A percentile compares a stretch with the other conserved stretches of the same genome.
phyloP scores from a whole-genome alignment of 2,888 invertebrate genomes.

The Nematopogon swammerdamellus region DNA sequence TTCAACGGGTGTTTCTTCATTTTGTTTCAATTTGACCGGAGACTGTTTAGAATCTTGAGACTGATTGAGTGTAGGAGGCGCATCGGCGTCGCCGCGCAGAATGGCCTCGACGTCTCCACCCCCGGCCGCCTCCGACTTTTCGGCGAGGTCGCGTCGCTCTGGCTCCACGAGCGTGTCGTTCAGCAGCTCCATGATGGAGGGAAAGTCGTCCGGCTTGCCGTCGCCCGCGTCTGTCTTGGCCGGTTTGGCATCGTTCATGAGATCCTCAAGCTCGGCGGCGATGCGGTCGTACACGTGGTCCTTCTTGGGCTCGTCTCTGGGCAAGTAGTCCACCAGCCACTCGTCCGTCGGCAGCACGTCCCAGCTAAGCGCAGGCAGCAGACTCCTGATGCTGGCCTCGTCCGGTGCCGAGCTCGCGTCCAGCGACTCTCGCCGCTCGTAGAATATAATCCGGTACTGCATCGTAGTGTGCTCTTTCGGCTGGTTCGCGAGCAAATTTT shows the following conservation, averaged over 20 bases:
- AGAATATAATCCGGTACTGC: not conserved
- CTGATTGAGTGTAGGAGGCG: too few species aligned
- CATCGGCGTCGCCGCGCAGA: slow-evolving; percentile 40
- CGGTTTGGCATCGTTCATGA: slow-evolving; percentile 41
- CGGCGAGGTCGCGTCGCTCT: not conserved
- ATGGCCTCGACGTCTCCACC: slow-evolving; percentile 49
- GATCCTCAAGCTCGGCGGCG: slow-evolving; percentile 47
- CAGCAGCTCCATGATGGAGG: slow-evolving; percentile 50
- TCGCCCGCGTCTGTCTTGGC: slow-evolving; percentile 16
- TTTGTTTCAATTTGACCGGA: too few species aligned
- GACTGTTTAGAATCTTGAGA: too few species aligned
- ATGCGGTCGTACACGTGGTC: slow-evolving; percentile 51
- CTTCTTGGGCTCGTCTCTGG: slow-evolving; percentile 39
- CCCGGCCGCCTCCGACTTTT: slow-evolving; percentile 13
- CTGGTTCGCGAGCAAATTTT: not conserved
- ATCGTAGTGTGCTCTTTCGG: not conserved
- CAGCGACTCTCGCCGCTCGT: not conserved
- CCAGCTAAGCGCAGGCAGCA: slow-evolving; percentile 4
- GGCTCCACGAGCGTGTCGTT: slow-evolving; percentile 19
- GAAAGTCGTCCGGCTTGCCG: slow-evolving; percentile 34
- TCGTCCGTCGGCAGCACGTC: slow-evolving; percentile 35
- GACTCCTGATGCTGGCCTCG: not conserved
- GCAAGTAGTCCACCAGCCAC: slow-evolving; percentile 46
- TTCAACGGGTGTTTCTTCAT: too few species aligned
- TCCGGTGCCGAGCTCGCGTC: not conserved